Conservation (phyloP, 2,888 invertebrate genomes). For the Selenia dentaria region DNA sequence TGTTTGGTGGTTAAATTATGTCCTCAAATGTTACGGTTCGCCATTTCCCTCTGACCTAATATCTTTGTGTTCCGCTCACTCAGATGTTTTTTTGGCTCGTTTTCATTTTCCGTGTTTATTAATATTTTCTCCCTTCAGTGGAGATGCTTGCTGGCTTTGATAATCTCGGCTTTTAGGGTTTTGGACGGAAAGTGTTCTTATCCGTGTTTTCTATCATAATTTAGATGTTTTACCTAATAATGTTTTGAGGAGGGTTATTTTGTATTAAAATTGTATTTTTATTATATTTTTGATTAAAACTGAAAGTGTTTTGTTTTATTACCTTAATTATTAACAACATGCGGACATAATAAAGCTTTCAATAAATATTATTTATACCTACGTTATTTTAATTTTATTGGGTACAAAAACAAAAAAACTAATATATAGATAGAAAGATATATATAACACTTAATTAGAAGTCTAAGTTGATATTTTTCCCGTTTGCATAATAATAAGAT, state of each 20-base stretch:
- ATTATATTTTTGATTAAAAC: too few species aligned
- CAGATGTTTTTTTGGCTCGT: constrained; percentile 33
- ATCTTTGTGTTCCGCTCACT: constrained; percentile 39
- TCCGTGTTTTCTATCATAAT: constrained; percentile 9
- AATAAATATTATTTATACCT: too few species aligned
- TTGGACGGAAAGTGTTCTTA: constrained; percentile 17
- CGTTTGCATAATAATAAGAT: too few species aligned
- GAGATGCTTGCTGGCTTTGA: constrained; percentile 21
- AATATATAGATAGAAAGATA: too few species aligned
- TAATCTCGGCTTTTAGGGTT: constrained; percentile 24
- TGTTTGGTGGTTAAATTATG: constrained; percentile 61
- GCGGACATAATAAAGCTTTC: too few species aligned
- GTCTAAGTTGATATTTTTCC: too few species aligned
- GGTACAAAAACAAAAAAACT: too few species aligned
- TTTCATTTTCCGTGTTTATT: constrained; percentile 38
- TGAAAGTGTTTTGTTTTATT: too few species aligned
- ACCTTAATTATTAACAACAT: too few species aligned
- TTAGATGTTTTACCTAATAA: constrained; percentile 2
- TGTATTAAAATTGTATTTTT: too few species aligned
- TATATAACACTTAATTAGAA: too few species aligned
- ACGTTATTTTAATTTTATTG: too few species aligned
- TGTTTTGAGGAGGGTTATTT: neutral
- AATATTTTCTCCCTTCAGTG: constrained; percentile 33
- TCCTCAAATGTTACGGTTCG: constrained; percentile 53
- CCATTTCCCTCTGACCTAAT: constrained; percentile 54